phyloP scores from a whole-genome alignment of 2,113 vertebrate genomes.

The Clupea harengus region DNA sequence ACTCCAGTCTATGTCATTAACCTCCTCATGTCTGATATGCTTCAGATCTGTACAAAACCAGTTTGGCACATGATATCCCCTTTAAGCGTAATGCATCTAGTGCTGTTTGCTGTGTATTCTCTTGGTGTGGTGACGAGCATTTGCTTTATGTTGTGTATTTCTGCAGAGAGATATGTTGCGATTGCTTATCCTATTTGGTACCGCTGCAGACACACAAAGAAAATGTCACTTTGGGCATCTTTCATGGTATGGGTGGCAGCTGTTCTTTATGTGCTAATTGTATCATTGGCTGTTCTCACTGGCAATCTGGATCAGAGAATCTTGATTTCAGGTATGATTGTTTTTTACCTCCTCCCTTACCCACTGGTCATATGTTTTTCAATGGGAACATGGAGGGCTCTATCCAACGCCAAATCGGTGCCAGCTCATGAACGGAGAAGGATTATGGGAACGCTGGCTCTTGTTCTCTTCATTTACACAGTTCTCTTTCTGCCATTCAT shows the following conservation, averaged over 20 bases:
- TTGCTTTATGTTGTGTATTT: conserved; percentile 37
- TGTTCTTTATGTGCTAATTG: not conserved
- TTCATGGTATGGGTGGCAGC: conserved; percentile 4
- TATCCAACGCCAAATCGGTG: conserved; percentile 18
- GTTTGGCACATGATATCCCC: not conserved
- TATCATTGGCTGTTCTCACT: not conserved
- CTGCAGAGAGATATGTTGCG: conserved; percentile 39
- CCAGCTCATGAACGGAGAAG: conserved; percentile 29
- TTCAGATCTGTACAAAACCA: conserved; percentile 27
- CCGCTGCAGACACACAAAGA: conserved; percentile 1
- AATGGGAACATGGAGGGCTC: conserved; percentile 25
- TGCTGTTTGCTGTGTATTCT: not conserved
- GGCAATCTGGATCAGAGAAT: not conserved
- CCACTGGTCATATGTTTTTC: conserved; percentile 28
- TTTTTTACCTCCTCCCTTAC: conserved; percentile 19
- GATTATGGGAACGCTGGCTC: conserved; percentile 28
- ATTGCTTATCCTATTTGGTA: conserved; percentile 40
- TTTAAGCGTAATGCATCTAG: not conserved
- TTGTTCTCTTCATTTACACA: conserved; percentile 33
- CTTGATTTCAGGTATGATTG: not conserved
- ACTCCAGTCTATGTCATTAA: conserved; percentile 38
- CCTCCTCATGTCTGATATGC: conserved; percentile 27
- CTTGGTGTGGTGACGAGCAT: not conserved
- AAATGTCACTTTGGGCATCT: not conserved
- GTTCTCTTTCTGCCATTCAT: conserved; percentile 30